Percentiles rank a stretch among this genome's conserved stretches.
Evolutionary conservation across 1,140 invertebrate genomes (phyloP).

Genomic region (Brachionus koreanus): DNA sequence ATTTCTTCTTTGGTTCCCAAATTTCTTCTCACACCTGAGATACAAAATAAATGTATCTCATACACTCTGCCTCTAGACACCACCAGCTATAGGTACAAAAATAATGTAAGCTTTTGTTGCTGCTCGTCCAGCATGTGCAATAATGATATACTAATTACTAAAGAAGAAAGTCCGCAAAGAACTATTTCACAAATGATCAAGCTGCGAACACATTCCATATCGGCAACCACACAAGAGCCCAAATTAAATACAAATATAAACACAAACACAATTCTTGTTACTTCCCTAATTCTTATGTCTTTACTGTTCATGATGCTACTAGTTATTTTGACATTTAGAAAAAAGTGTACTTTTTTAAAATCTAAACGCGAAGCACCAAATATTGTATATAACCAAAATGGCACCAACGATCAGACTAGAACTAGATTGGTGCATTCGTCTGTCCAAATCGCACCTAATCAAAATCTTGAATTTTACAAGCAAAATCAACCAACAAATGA

Average conservation of each 20-base stretch:
- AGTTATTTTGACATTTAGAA: neutral
- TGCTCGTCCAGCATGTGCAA: constrained; percentile 2
- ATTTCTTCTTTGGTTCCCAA: neutral
- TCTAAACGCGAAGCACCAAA: neutral
- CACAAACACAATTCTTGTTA: neutral
- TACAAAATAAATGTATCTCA: neutral
- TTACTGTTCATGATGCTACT: neutral
- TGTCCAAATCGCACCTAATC: neutral
- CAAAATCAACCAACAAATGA: neutral
- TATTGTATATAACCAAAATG: neutral
- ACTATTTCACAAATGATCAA: neutral
- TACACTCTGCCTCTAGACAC: neutral
- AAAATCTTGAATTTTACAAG: neutral
- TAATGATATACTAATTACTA: neutral
- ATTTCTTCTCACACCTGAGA: neutral
- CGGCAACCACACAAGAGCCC: neutral
- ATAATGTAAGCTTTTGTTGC: constrained; percentile 27
- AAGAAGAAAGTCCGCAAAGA: neutral
- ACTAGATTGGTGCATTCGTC: neutral
- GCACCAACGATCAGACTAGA: neutral
- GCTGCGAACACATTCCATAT: neutral
- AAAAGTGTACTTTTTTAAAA: neutral
- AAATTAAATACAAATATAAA: neutral
- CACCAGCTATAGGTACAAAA: neutral
- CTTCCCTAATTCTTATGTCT: neutral